Conservation (phyloP, 2,113 vertebrate genomes). For the Pomatorhinus ruficollis region DNA sequence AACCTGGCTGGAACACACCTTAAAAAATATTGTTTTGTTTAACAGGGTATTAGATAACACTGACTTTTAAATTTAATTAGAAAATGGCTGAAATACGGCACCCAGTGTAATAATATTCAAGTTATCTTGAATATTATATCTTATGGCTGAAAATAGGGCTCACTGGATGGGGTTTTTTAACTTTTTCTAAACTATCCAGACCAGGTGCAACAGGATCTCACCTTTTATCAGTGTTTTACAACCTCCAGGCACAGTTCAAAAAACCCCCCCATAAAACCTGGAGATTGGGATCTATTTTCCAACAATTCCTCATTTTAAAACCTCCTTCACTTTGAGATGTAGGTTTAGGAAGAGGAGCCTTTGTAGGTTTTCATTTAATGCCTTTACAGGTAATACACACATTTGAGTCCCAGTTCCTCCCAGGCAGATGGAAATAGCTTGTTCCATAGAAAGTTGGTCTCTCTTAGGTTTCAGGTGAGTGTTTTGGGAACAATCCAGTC, state of each 20-base stretch:
- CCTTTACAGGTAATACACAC: neutral
- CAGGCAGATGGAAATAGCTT: neutral
- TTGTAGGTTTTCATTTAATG: neutral
- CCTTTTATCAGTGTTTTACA: neutral
- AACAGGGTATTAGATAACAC: neutral
- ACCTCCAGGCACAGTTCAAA: neutral
- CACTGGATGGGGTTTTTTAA: neutral
- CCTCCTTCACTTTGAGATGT: rapidly evolving
- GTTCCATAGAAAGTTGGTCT: neutral
- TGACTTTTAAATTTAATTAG: neutral
- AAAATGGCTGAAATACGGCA: neutral
- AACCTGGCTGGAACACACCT: neutral
- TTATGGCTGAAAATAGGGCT: neutral
- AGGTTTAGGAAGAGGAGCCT: neutral
- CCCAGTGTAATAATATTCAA: neutral
- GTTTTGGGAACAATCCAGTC: neutral
- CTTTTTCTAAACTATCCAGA: neutral
- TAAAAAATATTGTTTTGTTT: neutral
- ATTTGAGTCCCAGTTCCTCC: neutral
- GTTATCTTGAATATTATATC: too few relatives aligned
- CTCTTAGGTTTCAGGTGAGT: neutral
- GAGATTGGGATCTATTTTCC: neutral
- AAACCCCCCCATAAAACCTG: neutral
- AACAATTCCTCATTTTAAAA: neutral
- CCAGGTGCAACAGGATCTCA: neutral